Conservation (phyloP, 2,888 invertebrate species). For the Catocala fraxini region DNA sequence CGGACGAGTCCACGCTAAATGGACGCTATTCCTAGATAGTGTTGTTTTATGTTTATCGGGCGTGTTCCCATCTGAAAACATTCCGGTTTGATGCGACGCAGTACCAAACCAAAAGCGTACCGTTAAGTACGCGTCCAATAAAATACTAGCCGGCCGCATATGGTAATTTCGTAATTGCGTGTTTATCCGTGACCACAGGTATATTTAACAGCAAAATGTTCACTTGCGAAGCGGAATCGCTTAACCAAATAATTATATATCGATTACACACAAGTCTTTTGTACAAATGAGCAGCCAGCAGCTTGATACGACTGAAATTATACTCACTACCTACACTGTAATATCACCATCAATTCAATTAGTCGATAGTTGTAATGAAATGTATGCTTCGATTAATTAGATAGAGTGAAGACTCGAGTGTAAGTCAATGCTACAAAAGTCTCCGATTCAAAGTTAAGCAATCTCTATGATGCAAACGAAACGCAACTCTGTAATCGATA, state of each 20-base stretch:
- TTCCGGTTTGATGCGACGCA: constrained; percentile 60
- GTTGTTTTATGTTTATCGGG: constrained; percentile 55
- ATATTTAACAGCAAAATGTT: constrained; percentile 60
- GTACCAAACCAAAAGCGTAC: constrained; percentile 60
- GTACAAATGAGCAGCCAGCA: constrained; percentile 33
- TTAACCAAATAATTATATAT: constrained; percentile 62
- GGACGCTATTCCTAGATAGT: constrained; percentile 52
- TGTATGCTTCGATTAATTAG: constrained; percentile 42
- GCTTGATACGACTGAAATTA: constrained; percentile 35
- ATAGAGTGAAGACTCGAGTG: constrained; percentile 44
- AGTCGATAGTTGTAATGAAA: constrained; percentile 48
- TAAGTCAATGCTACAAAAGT: constrained; percentile 56
- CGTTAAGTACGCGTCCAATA: constrained; percentile 74
- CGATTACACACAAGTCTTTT: constrained; percentile 48
- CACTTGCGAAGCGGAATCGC: constrained; percentile 54
- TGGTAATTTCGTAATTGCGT: constrained; percentile 79
- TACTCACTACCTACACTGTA: constrained; percentile 21
- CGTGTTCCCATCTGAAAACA: constrained; percentile 50
- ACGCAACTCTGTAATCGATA: constrained; percentile 55
- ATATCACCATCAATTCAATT: constrained; percentile 49
- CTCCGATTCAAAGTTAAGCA: constrained; percentile 55
- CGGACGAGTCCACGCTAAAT: constrained; percentile 41
- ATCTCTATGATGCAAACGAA: constrained; percentile 55
- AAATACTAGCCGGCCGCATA: constrained; percentile 68
- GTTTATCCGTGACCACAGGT: constrained; percentile 69